These are phyloP conservation scores for Andrena chrysosceles DNA, from an alignment of 2,888 invertebrate species.

Conservation along the genomic window DNA sequence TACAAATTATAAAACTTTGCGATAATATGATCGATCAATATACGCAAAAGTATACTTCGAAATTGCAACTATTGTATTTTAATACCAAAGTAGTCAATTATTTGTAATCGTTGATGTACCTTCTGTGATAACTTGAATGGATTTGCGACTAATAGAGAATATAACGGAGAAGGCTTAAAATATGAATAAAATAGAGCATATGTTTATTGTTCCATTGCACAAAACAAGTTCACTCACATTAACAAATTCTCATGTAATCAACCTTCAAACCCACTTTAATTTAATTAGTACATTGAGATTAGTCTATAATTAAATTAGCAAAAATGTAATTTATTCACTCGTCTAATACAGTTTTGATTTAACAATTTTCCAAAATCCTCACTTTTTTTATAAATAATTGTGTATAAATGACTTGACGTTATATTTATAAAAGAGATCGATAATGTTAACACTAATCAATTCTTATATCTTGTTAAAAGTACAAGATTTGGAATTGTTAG, in stretches of 20 bases:
- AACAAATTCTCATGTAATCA: neutral
- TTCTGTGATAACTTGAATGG: neutral
- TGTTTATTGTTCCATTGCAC: conserved; percentile 16
- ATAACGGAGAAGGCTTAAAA: neutral
- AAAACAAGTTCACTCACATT: neutral
- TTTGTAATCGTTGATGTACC: neutral
- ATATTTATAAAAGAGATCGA: neutral
- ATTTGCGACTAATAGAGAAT: neutral
- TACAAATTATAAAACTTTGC: neutral
- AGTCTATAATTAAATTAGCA: conserved; percentile 7
- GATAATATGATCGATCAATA: neutral
- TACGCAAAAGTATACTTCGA: neutral
- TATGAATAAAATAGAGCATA: neutral
- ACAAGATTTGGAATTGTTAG: neutral
- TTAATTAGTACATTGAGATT: neutral
- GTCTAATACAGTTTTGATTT: neutral
- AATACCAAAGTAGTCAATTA: neutral
- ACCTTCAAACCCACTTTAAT: conserved; percentile 43
- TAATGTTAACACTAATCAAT: neutral
- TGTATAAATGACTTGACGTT: neutral
- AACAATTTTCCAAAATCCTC: neutral
- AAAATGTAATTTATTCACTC: neutral
- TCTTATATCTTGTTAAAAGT: neutral
- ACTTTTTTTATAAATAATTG: neutral
- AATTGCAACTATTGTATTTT: neutral